Percentiles rank a stretch among this genome's conserved stretches.
These are phyloP conservation scores for Latheticus oryzae DNA, from an alignment of 2,888 invertebrate genomes.

Conservation along the genomic window DNA sequence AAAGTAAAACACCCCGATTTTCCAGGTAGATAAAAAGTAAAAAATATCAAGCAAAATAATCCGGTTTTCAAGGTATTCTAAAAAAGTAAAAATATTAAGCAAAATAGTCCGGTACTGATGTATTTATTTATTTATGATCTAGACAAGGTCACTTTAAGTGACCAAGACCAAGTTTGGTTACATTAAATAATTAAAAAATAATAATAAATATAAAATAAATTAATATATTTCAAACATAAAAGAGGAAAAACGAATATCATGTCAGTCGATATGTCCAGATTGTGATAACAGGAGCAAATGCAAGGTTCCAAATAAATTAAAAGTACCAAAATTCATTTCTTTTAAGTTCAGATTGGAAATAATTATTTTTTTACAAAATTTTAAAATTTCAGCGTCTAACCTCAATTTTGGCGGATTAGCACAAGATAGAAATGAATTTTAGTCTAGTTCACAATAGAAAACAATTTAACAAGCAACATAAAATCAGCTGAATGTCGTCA, in stretches of 20 bases:
- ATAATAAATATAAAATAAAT: slow-evolving; percentile 61
- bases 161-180: slow-evolving; percentile 59
- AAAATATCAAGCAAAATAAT: too few relatives aligned
- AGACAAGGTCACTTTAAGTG: slow-evolving; percentile 65
- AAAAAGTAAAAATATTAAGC: too few relatives aligned
- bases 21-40: too few relatives aligned
- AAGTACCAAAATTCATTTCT: slow-evolving; percentile 38
- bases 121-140: slow-evolving; percentile 58
- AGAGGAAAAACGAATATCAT: slow-evolving; percentile 57
- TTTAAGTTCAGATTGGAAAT: too few relatives aligned
- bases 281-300: slow-evolving; percentile 35
- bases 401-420: too few relatives aligned
- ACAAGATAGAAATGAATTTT: too few relatives aligned
- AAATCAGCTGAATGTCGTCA: slow-evolving; percentile 48
- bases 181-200: slow-evolving; percentile 51
- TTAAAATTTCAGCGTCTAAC: too few relatives aligned
- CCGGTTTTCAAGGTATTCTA: too few relatives aligned
- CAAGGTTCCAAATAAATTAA: slow-evolving; percentile 21
- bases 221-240: slow-evolving; percentile 62
- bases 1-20: too few relatives aligned
- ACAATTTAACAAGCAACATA: slow-evolving; percentile 33
- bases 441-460: slow-evolving; percentile 39
- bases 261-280: slow-evolving; percentile 57
- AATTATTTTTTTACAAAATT: too few relatives aligned
- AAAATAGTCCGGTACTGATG: slow-evolving; percentile 65